Evolutionary conservation across 2,888 invertebrate species (phyloP), one percentile per base, ranked within the genome.

Genomic region (Hydriomena furcata): DNA sequence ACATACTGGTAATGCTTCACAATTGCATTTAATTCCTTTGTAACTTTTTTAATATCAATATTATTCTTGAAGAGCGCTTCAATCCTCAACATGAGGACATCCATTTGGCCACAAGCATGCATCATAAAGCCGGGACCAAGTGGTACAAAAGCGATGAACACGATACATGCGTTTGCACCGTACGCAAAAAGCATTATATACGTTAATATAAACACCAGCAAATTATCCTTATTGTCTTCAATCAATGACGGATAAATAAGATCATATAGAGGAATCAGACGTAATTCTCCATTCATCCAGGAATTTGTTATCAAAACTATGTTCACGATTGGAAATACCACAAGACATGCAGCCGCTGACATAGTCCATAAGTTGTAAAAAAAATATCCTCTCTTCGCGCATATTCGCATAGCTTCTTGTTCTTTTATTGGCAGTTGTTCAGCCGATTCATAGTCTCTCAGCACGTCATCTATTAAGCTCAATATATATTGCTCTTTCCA

Each of bases 61-160:
- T 25, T 36, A 27, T 20, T 7, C 11, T 12, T 24, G n/a, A 47
- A 58, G 23, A 61, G 32, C 4, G 13, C 30, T 1, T 49, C 24
- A 1, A 50, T 44, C 31, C 34, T 43, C 8, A 17, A 47, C 12
- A 34, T 47, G 1, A 47, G 13, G 1, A 60, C 32, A 6, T 58
- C 60, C 8, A 63, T 13, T 21, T 60, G 57, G 0, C 55, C 54
- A 38, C 58, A 55, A 7, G 52, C 51, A 28, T 63, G 61, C 0
- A 55, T 10, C 57, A 63, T 57, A 1, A 53, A 55, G 1, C 34
- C 30, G 1, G 52, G 49, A 0, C 52, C 53, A 10, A 60, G 38
- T n/a, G 55, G 55, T 1, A 52, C 46, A 8, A 55, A 56, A 1
- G 37, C 32, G 4, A 30, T 13, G 1, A 41, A 41, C 20, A 49